These are phyloP conservation scores for Pseudotriccus pelzelni DNA, from an alignment of 2,797 vertebrate species.

Conservation along the genomic window DNA sequence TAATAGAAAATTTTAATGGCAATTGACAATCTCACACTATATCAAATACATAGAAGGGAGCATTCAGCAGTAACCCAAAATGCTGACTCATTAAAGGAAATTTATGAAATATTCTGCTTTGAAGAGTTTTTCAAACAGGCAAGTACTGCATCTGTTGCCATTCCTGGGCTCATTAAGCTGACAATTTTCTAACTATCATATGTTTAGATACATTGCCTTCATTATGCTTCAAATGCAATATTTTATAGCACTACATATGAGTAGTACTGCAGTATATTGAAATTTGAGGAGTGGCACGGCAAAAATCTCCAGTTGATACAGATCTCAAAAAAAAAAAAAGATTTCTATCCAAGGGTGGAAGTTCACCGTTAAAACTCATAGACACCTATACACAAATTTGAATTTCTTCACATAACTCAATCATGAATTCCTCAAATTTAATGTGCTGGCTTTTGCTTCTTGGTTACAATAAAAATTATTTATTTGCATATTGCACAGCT, in stretches of 20 bases:
- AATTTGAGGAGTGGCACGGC: not conserved
- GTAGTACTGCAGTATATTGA: not conserved
- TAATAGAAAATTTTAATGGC: not conserved
- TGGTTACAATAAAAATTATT: not conserved
- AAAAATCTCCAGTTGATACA: not conserved
- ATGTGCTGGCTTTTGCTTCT: not conserved
- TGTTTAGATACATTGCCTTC: not conserved
- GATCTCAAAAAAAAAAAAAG: not conserved
- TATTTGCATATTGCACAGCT: not conserved
- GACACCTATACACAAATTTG: rapidly evolving
- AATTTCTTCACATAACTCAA: not conserved
- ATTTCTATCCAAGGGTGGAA: not conserved
- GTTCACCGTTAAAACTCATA: not conserved
- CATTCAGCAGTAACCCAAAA: not conserved
- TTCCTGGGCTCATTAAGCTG: not conserved
- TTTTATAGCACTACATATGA: not conserved
- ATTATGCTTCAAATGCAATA: not conserved
- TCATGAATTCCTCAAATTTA: not conserved
- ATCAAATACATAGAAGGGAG: not conserved
- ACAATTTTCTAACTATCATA: not conserved
- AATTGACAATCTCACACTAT: not conserved
- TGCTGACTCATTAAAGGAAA: not conserved
- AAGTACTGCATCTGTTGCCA: not conserved
- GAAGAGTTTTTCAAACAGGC: not conserved
- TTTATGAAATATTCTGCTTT: not conserved